Percentiles rank a stretch among this genome's conserved stretches.
These are phyloP conservation scores for Crax fasciolata DNA, from an alignment of 2,797 vertebrate species.

Conservation along the genomic window DNA sequence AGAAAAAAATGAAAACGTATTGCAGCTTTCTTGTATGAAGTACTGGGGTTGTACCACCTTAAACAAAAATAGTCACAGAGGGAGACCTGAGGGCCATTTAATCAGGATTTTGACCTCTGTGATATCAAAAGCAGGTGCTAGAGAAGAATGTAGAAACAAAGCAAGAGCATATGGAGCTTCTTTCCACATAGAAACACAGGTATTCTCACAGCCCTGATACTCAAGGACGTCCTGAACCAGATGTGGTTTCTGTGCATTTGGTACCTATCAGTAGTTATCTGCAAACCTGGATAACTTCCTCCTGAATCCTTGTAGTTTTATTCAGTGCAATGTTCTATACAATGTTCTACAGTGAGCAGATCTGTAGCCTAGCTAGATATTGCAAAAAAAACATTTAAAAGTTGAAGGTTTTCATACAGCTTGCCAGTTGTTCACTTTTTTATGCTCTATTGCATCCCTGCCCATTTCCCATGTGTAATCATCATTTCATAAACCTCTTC, in stretches of 20 bases:
- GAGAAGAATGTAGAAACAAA: neutral
- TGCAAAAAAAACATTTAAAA: neutral
- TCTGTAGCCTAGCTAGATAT: neutral
- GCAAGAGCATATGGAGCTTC: neutral
- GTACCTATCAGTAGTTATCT: neutral
- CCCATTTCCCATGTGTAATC: neutral
- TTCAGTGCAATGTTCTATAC: neutral
- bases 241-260: neutral
- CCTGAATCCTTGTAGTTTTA: neutral
- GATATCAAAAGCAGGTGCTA: slow-evolving; percentile 8
- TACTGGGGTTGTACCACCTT: neutral
- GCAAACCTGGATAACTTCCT: neutral
- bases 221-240: neutral
- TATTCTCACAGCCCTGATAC: neutral
- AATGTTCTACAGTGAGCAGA: neutral
- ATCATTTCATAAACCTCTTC: neutral
- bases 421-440: neutral
- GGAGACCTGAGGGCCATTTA: neutral
- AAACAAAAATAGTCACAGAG: accelerated
- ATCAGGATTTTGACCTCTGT: neutral
- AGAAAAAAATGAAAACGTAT: neutral
- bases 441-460: neutral
- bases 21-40: neutral
- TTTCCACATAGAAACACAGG: neutral
- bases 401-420: neutral